Evolutionary conservation across 2,113 vertebrate genomes (phyloP), one percentile per base, ranked within the genome.

Genomic region (Vimba vimba): DNA sequence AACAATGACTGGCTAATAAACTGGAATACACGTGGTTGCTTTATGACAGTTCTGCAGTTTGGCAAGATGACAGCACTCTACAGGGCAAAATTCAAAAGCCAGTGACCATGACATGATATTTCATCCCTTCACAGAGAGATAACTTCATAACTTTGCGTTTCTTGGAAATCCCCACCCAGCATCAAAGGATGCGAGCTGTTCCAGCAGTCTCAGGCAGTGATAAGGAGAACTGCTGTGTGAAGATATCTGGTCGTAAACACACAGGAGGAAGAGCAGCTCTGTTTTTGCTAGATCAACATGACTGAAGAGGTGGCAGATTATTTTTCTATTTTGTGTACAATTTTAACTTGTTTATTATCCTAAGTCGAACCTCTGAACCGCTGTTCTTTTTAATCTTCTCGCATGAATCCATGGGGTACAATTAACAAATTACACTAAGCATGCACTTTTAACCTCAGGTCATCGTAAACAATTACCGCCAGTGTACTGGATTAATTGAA

Each of bases 1-100:
- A 85, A 91, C 86, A 78, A 71, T 89, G 87, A 88, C 89, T 85
- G 89, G 91, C 89, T 91, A 93, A 91, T 93, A 90, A 33, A 77
- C 89, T 88, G 86, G 90, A 91, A 92, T 92, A 90, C 91, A 81
- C 2, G 1, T 25, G 69, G 4, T 74, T 78, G 73, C 39, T 79
- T 66, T 75, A 89, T 33, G 64, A 74, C 60, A 7, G 57, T 68
- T 6, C 21, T 23, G 77, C 68, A 50, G 77, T 75, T 79, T 76
- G 50, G 59, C 71, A 45, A 74, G 2, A 50, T 59, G 19, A 52
- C 71, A 11, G 39, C 19, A 1, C 33, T n/a, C 39, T 64, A 6
- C 60, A 12, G 60, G 62, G 62, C 10, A 45, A 73, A 73, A 15
- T 74, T 23, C 23, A 8, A 76, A 52, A 75, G 25, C 52, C 77